A percentile compares a stretch with the other conserved stretches of the same genome.
Conservation (phyloP, 2,797 vertebrate species). For the Intellagama lesueurii region DNA sequence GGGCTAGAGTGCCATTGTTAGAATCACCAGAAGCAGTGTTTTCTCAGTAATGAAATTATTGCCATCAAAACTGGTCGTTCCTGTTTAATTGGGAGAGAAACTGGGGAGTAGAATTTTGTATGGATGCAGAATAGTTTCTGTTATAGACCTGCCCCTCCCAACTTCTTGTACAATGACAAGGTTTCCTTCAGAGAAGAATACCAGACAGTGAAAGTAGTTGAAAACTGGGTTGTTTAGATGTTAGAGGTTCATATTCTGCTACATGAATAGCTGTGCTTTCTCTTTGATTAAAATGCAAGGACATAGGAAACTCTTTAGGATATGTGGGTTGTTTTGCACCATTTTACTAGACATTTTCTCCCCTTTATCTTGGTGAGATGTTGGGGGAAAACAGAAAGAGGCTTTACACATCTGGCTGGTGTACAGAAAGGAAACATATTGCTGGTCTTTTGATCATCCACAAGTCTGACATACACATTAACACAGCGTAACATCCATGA, state of each 20-base stretch:
- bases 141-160: not conserved
- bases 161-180: not conserved
- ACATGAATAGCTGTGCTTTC: not conserved
- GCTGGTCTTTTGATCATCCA: no score
- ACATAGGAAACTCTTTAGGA: not conserved
- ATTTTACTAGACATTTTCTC: not conserved
- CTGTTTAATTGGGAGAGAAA: slow-evolving; percentile 7
- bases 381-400: no score
- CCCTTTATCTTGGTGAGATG: not conserved
- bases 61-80: slow-evolving; percentile 30
- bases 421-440: no score
- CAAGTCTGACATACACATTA: no score
- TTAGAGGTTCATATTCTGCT: not conserved
- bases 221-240: not conserved
- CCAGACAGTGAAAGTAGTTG: not conserved
- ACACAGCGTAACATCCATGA: no score
- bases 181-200: not conserved
- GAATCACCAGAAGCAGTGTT: slow-evolving; percentile 25
- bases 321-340: not conserved
- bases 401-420: no score
- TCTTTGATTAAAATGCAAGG: not conserved
- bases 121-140: not conserved
- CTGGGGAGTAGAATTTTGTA: not conserved
- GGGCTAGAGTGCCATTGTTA: slow-evolving; percentile 7
- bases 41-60: slow-evolving; percentile 41